Evolutionary conservation across 2,888 invertebrate species (phyloP), one percentile per base, ranked within the genome.

Genomic region (Timema cristinae): DNA sequence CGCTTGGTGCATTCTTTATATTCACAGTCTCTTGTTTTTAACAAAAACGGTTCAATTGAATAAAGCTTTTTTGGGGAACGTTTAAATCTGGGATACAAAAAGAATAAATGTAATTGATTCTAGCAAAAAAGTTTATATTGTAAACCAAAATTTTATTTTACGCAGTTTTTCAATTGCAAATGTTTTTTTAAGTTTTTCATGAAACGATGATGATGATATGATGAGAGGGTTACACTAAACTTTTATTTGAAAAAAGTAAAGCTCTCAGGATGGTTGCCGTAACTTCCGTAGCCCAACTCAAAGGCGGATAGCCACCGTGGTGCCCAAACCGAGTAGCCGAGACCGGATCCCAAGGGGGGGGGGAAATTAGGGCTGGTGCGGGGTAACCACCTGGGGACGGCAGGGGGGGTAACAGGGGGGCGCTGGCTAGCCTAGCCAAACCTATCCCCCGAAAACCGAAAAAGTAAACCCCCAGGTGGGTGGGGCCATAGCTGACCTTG

Each of bases 271-370:
- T 67, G 51, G 6, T 56, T 54, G 50, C 54, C 63, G 68, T 71
- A 49, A 50, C 70, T 66, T 50, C 76, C 75, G 71, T 78, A 73
- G 54, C 76, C 76, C 16, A 75, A 68, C 76, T 77, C 47, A 72
- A 71, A 13, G 74, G 56, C 32, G 70, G 74, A 70, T 71, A 71
- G 32, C 78, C 78, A 13, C 67, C 69, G 63, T 72, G 74, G 63
- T 69, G n/a, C 75, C 75, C 50, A 76, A 75, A 15, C 75, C 75
- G 73, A 73, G 11, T 32, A 32, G 32, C 32, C 32, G 32, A 32
- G 4, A 32, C 32, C 32, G 32, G 32, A 32, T 32, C 75, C 50
- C 75, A 74, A 32, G 54, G 66, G 47, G 54, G 48, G 67, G 52
- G 52, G 51, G 47, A 56, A 50, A 4, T 50, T 15, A 61, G 49